These are phyloP conservation scores for Crotalus tigris DNA, from an alignment of 2,113 vertebrate genomes.

Conservation along the genomic window DNA sequence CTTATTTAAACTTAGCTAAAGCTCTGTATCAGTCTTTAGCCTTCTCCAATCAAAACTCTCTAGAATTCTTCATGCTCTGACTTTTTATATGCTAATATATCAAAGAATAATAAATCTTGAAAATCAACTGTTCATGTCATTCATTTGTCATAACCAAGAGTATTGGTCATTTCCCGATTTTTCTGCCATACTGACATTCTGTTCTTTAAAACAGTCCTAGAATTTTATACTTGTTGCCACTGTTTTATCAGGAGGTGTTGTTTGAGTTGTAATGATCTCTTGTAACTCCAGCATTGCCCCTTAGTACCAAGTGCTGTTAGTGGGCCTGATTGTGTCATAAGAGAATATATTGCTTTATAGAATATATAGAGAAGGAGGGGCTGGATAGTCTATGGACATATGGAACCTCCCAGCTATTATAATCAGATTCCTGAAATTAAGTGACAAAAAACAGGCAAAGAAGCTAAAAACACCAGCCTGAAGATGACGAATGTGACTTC, in stretches of 20 bases:
- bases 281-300: not conserved
- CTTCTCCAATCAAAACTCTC: not conserved
- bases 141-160: not conserved
- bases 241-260: not conserved
- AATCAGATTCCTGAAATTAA: not conserved
- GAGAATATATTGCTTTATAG: not conserved
- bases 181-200: not conserved
- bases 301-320: not conserved
- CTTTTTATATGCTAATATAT: not conserved
- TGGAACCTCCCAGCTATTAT: not conserved
- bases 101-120: not conserved
- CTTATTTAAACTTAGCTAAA: not conserved
- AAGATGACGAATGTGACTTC: no score
- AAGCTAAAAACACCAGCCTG: no score
- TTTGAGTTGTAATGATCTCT: not conserved
- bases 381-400: not conserved
- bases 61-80: not conserved
- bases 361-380: not conserved
- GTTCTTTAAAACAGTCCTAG: not conserved
- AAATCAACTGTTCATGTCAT: not conserved
- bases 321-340: not conserved
- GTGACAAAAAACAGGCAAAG: not conserved
- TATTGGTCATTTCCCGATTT: not conserved
- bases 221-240: not conserved
- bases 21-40: not conserved